phyloP scores from a whole-genome alignment of 2,113 vertebrate species.

The Erythrocebus patas region DNA sequence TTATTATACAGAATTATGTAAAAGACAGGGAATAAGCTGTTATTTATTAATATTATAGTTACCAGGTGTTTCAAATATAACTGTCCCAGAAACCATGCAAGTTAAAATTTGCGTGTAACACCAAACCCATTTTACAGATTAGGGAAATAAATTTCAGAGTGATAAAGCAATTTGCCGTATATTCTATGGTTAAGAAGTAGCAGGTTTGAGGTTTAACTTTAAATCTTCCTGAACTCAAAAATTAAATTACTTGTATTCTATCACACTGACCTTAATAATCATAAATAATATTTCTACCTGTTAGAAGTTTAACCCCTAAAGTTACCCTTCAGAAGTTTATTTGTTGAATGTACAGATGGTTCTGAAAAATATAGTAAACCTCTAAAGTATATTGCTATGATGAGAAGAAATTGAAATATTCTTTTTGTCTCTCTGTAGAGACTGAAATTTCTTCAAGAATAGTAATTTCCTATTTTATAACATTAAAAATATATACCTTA shows the following conservation, averaged over 20 bases:
- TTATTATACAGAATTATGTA: neutral
- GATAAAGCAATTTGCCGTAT: neutral
- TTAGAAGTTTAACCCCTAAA: neutral
- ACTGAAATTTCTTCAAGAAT: neutral
- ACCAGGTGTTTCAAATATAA: neutral
- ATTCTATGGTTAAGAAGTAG: neutral
- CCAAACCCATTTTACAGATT: neutral
- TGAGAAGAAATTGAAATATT: neutral
- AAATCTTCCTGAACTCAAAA: neutral
- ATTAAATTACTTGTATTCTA: constrained; percentile 10
- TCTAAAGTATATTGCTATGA: neutral
- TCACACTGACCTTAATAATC: neutral
- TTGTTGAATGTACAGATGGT: neutral
- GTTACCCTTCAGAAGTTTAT: neutral
- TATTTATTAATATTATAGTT: neutral
- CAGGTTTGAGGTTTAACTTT: neutral
- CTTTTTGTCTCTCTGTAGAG: neutral
- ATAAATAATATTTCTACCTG: neutral
- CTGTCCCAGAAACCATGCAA: neutral
- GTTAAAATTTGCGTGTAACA: neutral
- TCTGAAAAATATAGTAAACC: neutral
- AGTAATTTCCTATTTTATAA: neutral
- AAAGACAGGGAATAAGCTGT: neutral
- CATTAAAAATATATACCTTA: neutral
- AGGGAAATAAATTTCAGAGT: neutral